Base-by-base conservation (phyloP, 2,888 invertebrate genomes). In the Graphium colonna region DNA sequence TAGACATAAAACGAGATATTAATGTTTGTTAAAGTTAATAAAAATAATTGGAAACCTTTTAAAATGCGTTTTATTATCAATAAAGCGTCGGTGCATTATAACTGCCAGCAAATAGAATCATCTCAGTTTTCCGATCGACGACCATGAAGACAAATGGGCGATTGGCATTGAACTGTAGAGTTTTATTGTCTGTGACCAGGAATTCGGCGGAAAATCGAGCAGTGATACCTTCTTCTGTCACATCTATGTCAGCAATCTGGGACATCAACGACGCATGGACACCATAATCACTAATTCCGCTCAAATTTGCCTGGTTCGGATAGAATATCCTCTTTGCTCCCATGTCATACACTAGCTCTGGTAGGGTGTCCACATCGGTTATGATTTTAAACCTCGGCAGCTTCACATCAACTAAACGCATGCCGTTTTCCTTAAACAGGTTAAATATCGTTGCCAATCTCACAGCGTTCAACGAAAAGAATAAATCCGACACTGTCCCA, bases 311-410 rank as follows among this genome's bases (percentile, higher is more conserved):
- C 10, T 60, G 15, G 0, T 69, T 59, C 1, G 75, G 77, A 53
- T 77, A 58, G 55, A 86, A 86, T n/a, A 83, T 65, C n/a, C 69
- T 74, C 33, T 58, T 67, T 0, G 82, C 64, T 0, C 84, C 84
- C 80, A 85, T 81, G 66, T 86, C 85, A 33, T 61, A 63, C 0
- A 85, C 16, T 26, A 85, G 52, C 52, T 85, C 85, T 0, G 77
- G 68, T 9, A 84, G 60, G 54, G 77, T 82, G 3, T 73, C 73
- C 1, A 79, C 18, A 1, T 71, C 73, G 0, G 77, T 71, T 0
- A 57, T 68, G 3, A 78, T 69, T 57, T 66, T 71, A 53, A 85
- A 83, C 38, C 72, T 69, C 0, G 85, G 85, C 18, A 86, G 39
- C n/a, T 69, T 70, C 0, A 85, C 69, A 13, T 74, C 69, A 0